Evolutionary conservation across 2,113 vertebrate genomes (phyloP), one percentile per base, ranked within the genome.

Genomic region (Microcebus ravelobensis): DNA sequence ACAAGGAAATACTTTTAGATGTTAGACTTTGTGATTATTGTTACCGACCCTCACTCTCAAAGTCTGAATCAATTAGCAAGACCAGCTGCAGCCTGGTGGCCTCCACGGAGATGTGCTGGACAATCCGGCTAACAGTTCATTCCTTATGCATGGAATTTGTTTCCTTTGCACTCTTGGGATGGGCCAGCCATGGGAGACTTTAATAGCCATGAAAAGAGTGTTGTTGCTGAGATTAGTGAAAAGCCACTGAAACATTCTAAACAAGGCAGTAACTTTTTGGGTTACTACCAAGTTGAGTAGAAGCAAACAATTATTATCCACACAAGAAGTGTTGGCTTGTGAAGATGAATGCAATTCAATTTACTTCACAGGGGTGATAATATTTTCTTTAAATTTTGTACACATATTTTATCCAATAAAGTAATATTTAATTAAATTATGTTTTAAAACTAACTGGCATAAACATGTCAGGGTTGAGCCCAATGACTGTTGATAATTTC

Each of bases 1-100:
- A 10, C 2, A 23, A 36, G 14, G n/a, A 4, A 36, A 21, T 14
- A n/a, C 1, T 63, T 42, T 39, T 52, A 20, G 2, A 0, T 52
- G 3, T 45, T 68, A 87, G 39, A 86, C 21, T 42, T 20, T 18
- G 27, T n/a, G 1, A 45, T 10, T n/a, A 2, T 29, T 42, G 3
- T 39, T 82, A 86, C 42, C 20, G 17, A 25, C 23, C 27, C 6
- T 61, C 27, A 50, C 10, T 61, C 42, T 68, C n/a, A 74, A 93
- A 83, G 34, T 57, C 10, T 2, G 14, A 27, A 67, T 45, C 15
- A 3, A 3, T 8, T 3, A 57, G 52, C 39, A 45, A 65, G 27
- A 81, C 17, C 48, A n/a, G 29, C 36, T 34, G 4, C 13, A 17
- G 34, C 6, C n/a, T 55, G 13, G 27, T 6, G 5, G 76, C 13